Conservation (phyloP, 2,797 vertebrate species). For the Masticophis lateralis region DNA sequence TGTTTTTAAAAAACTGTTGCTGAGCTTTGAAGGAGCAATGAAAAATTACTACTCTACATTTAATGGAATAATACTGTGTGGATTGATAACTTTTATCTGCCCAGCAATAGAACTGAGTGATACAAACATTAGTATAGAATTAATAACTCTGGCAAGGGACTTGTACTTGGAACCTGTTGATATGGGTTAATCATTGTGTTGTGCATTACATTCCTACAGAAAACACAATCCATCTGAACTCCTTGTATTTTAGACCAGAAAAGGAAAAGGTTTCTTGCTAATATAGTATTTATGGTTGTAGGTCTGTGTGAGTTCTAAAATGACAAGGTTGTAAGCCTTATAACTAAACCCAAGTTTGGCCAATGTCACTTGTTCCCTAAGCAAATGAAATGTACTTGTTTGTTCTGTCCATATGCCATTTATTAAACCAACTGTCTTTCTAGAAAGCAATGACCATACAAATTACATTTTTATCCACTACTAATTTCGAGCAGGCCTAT, state of each 20-base stretch:
- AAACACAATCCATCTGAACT: neutral
- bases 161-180: neutral
- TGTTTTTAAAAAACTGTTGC: neutral
- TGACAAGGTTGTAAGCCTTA: neutral
- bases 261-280: neutral
- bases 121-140: neutral
- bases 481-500: neutral
- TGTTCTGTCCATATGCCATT: neutral
- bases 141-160: neutral
- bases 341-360: neutral
- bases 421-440: neutral
- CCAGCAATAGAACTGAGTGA: neutral
- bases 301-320: neutral
- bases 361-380: neutral
- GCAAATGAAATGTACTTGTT: neutral
- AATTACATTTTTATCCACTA: neutral
- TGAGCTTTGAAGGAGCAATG: neutral
- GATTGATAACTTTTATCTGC: neutral
- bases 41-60: neutral
- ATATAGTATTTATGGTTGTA: neutral
- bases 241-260: neutral
- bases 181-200: neutral
- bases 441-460: neutral
- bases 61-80: neutral
- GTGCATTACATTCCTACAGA: neutral